These are phyloP conservation scores for Marisa cornuarietis DNA, from an alignment of 1,140 invertebrate species.

Conservation along the genomic window DNA sequence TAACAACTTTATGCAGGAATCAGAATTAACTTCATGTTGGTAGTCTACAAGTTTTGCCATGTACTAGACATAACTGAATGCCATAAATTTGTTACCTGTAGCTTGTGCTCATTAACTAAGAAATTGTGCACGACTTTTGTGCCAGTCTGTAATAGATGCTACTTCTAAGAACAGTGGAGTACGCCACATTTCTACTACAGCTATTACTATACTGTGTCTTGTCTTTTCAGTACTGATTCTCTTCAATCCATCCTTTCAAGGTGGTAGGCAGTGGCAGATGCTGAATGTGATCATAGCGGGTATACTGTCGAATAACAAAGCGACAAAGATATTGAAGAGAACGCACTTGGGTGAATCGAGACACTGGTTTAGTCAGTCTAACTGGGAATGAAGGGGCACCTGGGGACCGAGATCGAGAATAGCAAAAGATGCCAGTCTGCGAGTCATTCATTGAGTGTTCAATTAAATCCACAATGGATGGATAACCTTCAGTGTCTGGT, in stretches of 20 bases:
- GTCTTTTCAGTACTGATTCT: conserved; percentile 61
- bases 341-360: conserved; percentile 78
- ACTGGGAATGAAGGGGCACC: conserved; percentile 77
- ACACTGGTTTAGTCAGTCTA: conserved; percentile 80
- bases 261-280: conserved; percentile 77
- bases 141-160: too few relatives aligned
- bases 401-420: conserved; percentile 74
- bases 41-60: too few relatives aligned
- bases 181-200: too few relatives aligned
- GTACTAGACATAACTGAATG: too few relatives aligned
- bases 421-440: conserved; percentile 78
- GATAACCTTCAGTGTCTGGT: conserved; percentile 74
- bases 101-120: too few relatives aligned
- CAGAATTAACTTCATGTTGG: too few relatives aligned
- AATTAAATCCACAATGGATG: conserved; percentile 77
- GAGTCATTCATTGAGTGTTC: conserved; percentile 77
- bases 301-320: conserved; percentile 80
- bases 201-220: too few relatives aligned
- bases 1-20: too few relatives aligned
- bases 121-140: too few relatives aligned
- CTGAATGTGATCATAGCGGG: conserved; percentile 77
- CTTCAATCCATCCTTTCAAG: conserved; percentile 72
- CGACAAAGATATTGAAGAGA: conserved; percentile 80
- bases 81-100: too few relatives aligned
- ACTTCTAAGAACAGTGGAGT: too few relatives aligned